A percentile compares a stretch with the other conserved stretches of the same genome.
Evolutionary conservation across 2,113 vertebrate genomes (phyloP).

Genomic region (Tapirus terrestris): DNA sequence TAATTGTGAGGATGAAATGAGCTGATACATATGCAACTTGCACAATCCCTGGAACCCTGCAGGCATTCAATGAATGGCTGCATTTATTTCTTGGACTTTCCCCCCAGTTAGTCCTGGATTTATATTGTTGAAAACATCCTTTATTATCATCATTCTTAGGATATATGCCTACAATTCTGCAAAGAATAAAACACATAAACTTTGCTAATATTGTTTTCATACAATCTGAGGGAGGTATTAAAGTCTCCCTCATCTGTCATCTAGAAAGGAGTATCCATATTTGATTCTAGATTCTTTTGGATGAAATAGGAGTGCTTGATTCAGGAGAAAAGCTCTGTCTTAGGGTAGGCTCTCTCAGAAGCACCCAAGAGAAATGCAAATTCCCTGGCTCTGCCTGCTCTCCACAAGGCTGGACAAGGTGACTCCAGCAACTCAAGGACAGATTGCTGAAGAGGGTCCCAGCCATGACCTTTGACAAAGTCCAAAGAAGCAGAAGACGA

Average conservation of each 20-base stretch:
- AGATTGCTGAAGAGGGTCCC: background rate
- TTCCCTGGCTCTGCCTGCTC: no score
- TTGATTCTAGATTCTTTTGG: background rate
- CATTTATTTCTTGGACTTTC: background rate
- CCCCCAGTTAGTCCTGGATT: background rate
- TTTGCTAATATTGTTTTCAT: background rate
- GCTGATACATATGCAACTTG: accelerated
- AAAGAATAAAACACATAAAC: background rate
- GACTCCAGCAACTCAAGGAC: background rate
- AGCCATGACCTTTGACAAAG: background rate
- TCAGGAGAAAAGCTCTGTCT: background rate
- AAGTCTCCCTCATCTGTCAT: background rate
- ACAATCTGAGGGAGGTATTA: background rate
- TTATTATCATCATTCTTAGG: background rate
- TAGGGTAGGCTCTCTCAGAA: background rate
- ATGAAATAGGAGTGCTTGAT: background rate
- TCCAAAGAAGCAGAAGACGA: background rate
- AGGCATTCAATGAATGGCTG: background rate
- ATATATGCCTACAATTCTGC: background rate
- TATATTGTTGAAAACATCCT: background rate
- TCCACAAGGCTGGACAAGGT: background rate
- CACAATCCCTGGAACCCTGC: background rate
- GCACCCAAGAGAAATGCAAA: background rate
- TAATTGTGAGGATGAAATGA: background rate
- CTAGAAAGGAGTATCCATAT: background rate